Percentiles rank a stretch among this genome's conserved stretches.
Conservation (phyloP, 2,888 invertebrate species). For the Chironomus tentans region DNA sequence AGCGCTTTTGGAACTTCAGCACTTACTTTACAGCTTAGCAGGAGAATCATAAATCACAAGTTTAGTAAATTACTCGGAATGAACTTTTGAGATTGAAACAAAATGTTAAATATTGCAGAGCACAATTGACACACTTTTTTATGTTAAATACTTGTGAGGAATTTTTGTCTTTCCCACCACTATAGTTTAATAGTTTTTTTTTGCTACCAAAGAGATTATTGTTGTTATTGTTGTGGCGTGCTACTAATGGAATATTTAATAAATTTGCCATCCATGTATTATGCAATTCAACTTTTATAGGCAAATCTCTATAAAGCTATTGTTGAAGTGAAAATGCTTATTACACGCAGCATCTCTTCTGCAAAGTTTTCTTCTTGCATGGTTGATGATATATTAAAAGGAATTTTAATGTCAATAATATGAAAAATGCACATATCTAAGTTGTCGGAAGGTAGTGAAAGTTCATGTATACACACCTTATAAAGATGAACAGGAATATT, state of each 20-base stretch:
- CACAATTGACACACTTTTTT: neutral
- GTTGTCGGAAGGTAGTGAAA: constrained; percentile 2
- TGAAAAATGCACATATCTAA: neutral
- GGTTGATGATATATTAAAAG: neutral
- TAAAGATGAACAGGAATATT: neutral
- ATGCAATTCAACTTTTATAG: neutral
- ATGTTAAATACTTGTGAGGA: neutral
- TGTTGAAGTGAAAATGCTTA: no score
- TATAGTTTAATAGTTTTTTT: neutral
- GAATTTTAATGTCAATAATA: no score
- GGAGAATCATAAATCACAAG: no score
- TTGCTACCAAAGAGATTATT: neutral
- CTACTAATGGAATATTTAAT: no score
- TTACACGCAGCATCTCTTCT: neutral
- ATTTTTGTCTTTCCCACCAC: neutral
- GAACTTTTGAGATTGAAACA: neutral
- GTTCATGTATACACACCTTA: neutral
- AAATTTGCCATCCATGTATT: neutral
- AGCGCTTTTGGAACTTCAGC: no score
- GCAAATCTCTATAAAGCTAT: no score
- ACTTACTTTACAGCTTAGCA: no score
- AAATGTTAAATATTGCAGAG: neutral
- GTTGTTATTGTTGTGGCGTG: no score
- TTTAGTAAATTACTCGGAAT: neutral
- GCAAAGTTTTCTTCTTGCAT: neutral